Evolutionary conservation across 2,888 invertebrate species (phyloP).

Genomic region (Apodemia zela): DNA sequence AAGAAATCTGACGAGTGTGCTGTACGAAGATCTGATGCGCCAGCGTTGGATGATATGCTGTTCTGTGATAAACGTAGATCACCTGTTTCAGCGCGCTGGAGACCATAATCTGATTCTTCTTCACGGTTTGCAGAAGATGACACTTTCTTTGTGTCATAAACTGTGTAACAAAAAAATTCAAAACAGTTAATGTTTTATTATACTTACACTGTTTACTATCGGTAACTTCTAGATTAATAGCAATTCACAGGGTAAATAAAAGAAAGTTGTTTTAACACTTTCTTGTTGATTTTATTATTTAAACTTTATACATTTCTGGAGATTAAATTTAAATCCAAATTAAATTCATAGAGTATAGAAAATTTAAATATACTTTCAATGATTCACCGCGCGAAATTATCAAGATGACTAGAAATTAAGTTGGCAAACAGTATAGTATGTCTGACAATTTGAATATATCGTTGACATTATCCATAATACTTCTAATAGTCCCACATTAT

Average conservation of each 20-base stretch:
- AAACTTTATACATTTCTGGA: too few relatives aligned
- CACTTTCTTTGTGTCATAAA: slow-evolving; percentile 83
- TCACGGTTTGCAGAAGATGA: slow-evolving; percentile 74
- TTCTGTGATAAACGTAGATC: slow-evolving; percentile 70
- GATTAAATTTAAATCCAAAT: too few relatives aligned
- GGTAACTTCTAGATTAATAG: background rate
- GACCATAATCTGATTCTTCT: slow-evolving; percentile 86
- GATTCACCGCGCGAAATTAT: background rate
- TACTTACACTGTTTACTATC: background rate
- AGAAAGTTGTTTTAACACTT: background rate
- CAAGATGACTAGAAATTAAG: background rate
- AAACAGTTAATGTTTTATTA: background rate
- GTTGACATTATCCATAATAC: too few relatives aligned
- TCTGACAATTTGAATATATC: too few relatives aligned
- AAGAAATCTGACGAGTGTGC: slow-evolving; percentile 89
- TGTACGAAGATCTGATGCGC: slow-evolving; percentile 83
- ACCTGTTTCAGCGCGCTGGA: slow-evolving; percentile 86
- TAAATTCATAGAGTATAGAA: too few relatives aligned
- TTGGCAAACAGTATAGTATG: too few relatives aligned
- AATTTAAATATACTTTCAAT: too few relatives aligned
- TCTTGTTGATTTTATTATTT: background rate
- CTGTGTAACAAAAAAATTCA: slow-evolving; percentile 42
- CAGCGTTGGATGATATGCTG: slow-evolving; percentile 45
- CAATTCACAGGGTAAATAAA: background rate
- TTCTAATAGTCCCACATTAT: too few relatives aligned